Percentiles rank a stretch among this genome's conserved stretches.
Evolutionary conservation across 2,888 invertebrate genomes (phyloP).

Genomic region (Ophion ellenae): DNA sequence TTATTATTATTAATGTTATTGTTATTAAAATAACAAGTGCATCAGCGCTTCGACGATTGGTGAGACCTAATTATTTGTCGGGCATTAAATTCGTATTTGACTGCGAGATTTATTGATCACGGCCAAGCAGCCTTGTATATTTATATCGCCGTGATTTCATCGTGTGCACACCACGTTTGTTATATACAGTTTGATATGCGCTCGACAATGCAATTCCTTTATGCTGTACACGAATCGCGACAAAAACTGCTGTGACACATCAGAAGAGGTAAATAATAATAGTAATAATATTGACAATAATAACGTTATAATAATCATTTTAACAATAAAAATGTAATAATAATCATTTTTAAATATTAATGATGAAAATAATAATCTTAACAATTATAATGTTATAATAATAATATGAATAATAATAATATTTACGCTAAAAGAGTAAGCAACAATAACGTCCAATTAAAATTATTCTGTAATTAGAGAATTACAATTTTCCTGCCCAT

Average conservation of each 20-base stretch:
- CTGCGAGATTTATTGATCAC: slow-evolving; percentile 45
- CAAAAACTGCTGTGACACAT: background rate
- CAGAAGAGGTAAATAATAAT: background rate
- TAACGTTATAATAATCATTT: background rate
- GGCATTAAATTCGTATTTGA: slow-evolving; percentile 56
- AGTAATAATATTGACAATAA: background rate
- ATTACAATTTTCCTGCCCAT: too few species aligned
- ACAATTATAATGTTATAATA: too few species aligned
- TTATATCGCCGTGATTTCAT: slow-evolving; percentile 19
- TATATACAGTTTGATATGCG: slow-evolving; percentile 1
- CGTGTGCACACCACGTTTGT: background rate
- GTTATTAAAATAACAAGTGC: slow-evolving; percentile 46
- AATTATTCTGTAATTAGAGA: too few species aligned
- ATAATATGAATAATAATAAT: too few species aligned
- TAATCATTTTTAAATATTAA: too few species aligned
- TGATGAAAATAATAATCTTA: too few species aligned
- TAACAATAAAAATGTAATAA: too few species aligned
- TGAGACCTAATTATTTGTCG: slow-evolving; percentile 60
- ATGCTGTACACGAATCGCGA: slow-evolving; percentile 1
- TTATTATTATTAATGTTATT: slow-evolving; percentile 37
- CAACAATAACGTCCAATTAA: too few species aligned
- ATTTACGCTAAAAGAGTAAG: background rate
- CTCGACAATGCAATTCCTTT: slow-evolving; percentile 6
- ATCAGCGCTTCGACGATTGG: slow-evolving; percentile 49
- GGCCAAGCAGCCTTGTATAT: slow-evolving; percentile 4